Evolutionary conservation across 2,888 invertebrate genomes (phyloP), one percentile per base, ranked within the genome.

Genomic region (Ferrisia virgata): DNA sequence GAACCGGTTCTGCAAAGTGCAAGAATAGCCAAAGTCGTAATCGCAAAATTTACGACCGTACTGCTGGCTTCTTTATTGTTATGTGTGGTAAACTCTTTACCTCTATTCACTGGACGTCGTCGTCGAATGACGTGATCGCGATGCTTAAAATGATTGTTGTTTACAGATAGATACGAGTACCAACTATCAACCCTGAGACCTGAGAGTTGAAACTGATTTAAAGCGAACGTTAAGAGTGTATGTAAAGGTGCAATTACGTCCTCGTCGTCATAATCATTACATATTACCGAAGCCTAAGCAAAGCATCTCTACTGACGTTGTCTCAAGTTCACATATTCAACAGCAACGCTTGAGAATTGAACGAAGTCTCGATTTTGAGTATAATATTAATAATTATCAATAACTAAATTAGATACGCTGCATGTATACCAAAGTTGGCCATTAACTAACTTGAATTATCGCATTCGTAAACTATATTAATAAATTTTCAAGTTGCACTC

Each of bases 1-100:
- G 53, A 76, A 76, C 72, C 72, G 72, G 72, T 76, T 76, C 28
- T 15, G 72, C 69, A 53, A 53, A 53, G 53, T 33, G 72, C 72
- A 76, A 76, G 72, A 64, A 31, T 76, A n/a, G 36, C 72, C 36
- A 76, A 64, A 76, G 72, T 76, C 72, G 72, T 69, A 69, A 69
- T 33, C 72, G 72, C n/a, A n/a, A 76, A 76, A 76, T 33, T 76
- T 76, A 76, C 72, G 33, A 76, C 36, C 36, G 36, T 9, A 18
- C 72, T 36, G 72, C 36, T 53, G 69, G 69, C 69, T 69, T 69
- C 69, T 69, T 69, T 69, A 69, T 69, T 69, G 69, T 69, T 69
- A 69, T 69, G 69, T 53, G 22, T 22, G 9, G 22, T 22, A 22
- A 53, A 53, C 53, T 18, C 36, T 4, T 36, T 8, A 8, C 36